Evolutionary conservation across 2,888 invertebrate species (phyloP), one percentile per base, ranked within the genome.

Genomic region (Ramazzottius varieornatus): DNA sequence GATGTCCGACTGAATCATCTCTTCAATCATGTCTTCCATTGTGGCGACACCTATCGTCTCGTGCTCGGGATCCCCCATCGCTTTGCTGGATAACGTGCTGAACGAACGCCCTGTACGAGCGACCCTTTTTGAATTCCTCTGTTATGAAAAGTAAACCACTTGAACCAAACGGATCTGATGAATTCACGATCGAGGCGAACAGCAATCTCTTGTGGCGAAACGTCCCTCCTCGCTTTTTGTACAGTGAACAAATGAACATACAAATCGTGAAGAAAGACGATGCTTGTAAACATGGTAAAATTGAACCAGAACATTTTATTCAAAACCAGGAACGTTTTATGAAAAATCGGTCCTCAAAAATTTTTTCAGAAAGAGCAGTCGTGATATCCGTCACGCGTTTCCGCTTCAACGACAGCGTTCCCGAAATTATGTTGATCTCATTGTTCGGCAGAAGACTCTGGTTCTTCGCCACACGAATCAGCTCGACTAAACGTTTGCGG

Each of bases 1-100:
- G 67, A 80, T 80, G 70, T 80, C 81, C 29, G 77, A 75, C 69
- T 80, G 78, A 32, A 79, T 75, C 66, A 79, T 78, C 69, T 80
- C 80, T 70, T 79, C 79, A 46, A 79, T 78, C 65, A 79, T 77
- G 71, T 79, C 80, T 69, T 79, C 79, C 66, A 80, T 71, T 0
- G 80, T 80, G 40, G 81, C 77, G 24, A 81, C 73, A 4, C 80
- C 80, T n/a, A 78, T 70, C 24, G 75, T 67, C 46, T 74, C 73
- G 67, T 75, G 75, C 16, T 68, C 67, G 1, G 75, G 74, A 65
- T 75, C 76, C 32, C 65, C 66, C 2, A 73, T 73, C 32, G 74
- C 75, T 0, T 73, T 74, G 63, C 75, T 75, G 66, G 71, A 73
- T 33, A 78, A 73, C 2, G n/a, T 72, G 69, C 67, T 78, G 75